Evolutionary conservation across 2,888 invertebrate species (phyloP).

Genomic region (Epiblema foenella): DNA sequence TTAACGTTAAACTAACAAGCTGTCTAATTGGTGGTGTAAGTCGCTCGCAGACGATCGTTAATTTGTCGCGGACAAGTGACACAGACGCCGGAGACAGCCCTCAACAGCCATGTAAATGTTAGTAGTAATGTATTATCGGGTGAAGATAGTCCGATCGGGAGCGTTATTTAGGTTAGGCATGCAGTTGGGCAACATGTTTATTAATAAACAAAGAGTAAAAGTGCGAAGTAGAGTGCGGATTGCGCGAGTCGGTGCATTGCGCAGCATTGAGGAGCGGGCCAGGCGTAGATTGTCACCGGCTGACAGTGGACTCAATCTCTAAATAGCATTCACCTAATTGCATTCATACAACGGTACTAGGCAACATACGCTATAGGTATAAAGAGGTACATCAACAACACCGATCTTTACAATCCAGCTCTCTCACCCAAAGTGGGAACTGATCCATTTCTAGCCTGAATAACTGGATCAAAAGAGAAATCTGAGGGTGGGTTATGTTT

Average conservation of each 20-base stretch:
- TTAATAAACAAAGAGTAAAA: constrained; percentile 36
- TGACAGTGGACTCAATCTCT: constrained; percentile 75
- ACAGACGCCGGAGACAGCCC: constrained; percentile 72
- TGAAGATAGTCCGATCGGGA: constrained; percentile 27
- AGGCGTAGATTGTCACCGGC: constrained; percentile 72
- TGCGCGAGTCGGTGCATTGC: constrained; percentile 25
- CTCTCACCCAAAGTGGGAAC: constrained; percentile 87
- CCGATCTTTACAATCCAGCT: constrained; percentile 77
- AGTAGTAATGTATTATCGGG: constrained; percentile 13
- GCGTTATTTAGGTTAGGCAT: constrained; percentile 38
- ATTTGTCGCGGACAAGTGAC: constrained; percentile 44
- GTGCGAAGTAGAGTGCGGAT: constrained; percentile 10
- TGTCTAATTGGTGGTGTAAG: constrained; percentile 68
- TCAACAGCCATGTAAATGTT: constrained; percentile 40
- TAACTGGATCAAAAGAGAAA: constrained; percentile 83
- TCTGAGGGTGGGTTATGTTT: constrained; percentile 73
- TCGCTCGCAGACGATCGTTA: constrained; percentile 57
- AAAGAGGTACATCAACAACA: constrained; percentile 77
- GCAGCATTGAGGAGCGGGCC: constrained; percentile 44
- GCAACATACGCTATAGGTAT: constrained; percentile 67
- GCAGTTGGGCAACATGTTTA: constrained; percentile 36
- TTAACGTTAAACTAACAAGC: constrained; percentile 70
- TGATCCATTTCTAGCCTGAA: constrained; percentile 87
- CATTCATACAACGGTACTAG: constrained; percentile 81
- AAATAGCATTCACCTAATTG: constrained; percentile 82